Base-by-base conservation (phyloP, 64 coral and sea anemone species). In the Montipora capricornis region DNA sequence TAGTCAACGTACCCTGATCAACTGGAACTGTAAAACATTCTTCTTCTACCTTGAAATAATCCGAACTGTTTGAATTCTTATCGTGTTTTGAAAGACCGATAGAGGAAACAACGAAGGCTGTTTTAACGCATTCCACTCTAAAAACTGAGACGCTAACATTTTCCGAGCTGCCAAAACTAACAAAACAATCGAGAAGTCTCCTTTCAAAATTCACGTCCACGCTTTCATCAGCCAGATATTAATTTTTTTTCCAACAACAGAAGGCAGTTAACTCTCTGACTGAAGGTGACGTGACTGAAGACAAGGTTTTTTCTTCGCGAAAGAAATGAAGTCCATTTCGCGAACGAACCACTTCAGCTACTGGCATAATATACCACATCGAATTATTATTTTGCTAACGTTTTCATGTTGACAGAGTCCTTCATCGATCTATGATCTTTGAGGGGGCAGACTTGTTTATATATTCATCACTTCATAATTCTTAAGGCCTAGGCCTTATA, bases 401-500 rank as follows among this genome's bases (percentile, higher is more conserved):
- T 48, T 48, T 78, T n/a, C 46, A 73, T 73, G 82, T 73, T 73
- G 82, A 86, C 82, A 86, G 17, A 49, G 60, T 73, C 26, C 64
- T 71, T 86, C 82, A 86, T 6, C 46, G 9, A 86, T 3, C 45
- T 44, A 50, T 86, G 64, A 86, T 47, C 82, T 49, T 70, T 9
- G 46, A 50, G 64, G 66, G 12, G 19, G 19, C 46, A 49, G 46
- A 71, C 17, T 59, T 51, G 8, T 86, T 86, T 71, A 86, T 26
- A 86, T 46, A 84, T 84, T 67, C 62, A 84, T 84, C 3, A 86
- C 82, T 73, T 51, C 45, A n/a, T 19, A 73, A 20, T 22, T 86
- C 71, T 86, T 20, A 20, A 50, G 10, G 12, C 6, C 47, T 78
- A 50, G 10, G 12, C 6, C 47, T 78, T 0, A 47, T 9, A 5